Evolutionary conservation across 2,888 invertebrate species (phyloP).

Genomic region (Stomorhina lunata): DNA sequence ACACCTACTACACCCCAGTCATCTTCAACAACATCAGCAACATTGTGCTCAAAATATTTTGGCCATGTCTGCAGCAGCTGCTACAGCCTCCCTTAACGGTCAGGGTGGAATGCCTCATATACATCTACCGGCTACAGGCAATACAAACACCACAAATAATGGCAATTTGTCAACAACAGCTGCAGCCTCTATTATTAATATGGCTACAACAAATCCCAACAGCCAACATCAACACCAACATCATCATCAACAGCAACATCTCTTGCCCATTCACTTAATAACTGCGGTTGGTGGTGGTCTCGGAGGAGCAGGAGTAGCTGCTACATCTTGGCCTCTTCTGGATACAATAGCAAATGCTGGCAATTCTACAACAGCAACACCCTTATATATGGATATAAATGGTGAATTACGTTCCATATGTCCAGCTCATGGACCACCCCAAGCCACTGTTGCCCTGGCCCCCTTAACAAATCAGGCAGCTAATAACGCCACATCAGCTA

Average conservation of each 20-base stretch:
- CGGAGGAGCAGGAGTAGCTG: background rate
- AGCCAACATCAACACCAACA: background rate
- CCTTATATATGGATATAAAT: slow-evolving; percentile 83
- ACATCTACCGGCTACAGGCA: slow-evolving; percentile 68
- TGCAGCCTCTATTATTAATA: slow-evolving; percentile 80
- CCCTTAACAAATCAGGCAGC: slow-evolving; percentile 42
- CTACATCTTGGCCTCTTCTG: slow-evolving; percentile 46
- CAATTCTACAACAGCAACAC: slow-evolving; percentile 68
- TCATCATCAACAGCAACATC: slow-evolving; percentile 30
- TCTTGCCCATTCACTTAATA: slow-evolving; percentile 58
- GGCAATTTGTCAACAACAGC: slow-evolving; percentile 80
- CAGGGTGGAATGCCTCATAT: slow-evolving; percentile 67
- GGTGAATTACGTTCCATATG: slow-evolving; percentile 81
- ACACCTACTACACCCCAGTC: slow-evolving; percentile 50
- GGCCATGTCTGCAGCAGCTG: slow-evolving; percentile 44
- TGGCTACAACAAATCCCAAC: slow-evolving; percentile 74
- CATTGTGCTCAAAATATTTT: slow-evolving; percentile 73
- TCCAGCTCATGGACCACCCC: slow-evolving; percentile 78
- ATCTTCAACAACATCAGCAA: slow-evolving; percentile 69
- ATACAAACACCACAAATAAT: slow-evolving; percentile 76
- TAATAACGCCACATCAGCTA: background rate
- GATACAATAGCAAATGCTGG: background rate
- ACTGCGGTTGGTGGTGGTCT: slow-evolving; percentile 34
- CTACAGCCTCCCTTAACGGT: slow-evolving; percentile 40
- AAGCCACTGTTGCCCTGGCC: slow-evolving; percentile 50